A percentile compares a stretch with the other conserved stretches of the same genome.
phyloP scores from a whole-genome alignment of 2,797 vertebrate genomes.

The Eulemur coronatus region DNA sequence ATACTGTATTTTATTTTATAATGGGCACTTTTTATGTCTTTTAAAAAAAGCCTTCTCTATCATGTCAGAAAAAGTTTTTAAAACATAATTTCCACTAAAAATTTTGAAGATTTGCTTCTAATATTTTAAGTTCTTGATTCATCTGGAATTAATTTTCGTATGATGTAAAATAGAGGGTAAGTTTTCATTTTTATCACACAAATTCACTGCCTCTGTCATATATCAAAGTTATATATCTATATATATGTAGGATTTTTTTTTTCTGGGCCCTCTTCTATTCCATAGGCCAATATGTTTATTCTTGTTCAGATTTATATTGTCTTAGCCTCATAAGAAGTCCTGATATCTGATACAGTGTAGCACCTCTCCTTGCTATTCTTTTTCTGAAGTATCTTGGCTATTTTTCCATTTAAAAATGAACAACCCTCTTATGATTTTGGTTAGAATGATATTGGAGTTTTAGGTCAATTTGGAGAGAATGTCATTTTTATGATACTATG shows the following conservation, averaged over 20 bases:
- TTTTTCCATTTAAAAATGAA: neutral
- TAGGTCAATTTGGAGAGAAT: neutral
- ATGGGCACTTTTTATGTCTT: neutral
- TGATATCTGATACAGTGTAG: neutral
- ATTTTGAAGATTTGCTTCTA: conserved; percentile 12
- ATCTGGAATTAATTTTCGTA: neutral
- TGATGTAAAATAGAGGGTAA: neutral
- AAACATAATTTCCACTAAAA: neutral
- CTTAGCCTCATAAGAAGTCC: neutral
- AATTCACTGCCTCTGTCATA: neutral
- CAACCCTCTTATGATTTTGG: neutral
- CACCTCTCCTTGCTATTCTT: neutral
- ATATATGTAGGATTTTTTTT: neutral
- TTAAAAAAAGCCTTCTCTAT: neutral
- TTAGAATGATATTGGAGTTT: neutral
- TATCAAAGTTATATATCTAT: neutral
- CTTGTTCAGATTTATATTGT: neutral
- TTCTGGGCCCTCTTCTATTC: neutral
- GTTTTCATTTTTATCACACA: neutral
- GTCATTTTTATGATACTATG: neutral
- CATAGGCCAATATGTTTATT: neutral
- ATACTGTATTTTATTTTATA: conserved; percentile 7
- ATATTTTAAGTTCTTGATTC: neutral
- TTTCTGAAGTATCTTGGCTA: neutral
- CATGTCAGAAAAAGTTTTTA: neutral